A percentile compares a stretch with the other conserved stretches of the same genome.
These are phyloP conservation scores for Phocides pigmalion DNA, from an alignment of 1,140 invertebrate species.

Conservation along the genomic window DNA sequence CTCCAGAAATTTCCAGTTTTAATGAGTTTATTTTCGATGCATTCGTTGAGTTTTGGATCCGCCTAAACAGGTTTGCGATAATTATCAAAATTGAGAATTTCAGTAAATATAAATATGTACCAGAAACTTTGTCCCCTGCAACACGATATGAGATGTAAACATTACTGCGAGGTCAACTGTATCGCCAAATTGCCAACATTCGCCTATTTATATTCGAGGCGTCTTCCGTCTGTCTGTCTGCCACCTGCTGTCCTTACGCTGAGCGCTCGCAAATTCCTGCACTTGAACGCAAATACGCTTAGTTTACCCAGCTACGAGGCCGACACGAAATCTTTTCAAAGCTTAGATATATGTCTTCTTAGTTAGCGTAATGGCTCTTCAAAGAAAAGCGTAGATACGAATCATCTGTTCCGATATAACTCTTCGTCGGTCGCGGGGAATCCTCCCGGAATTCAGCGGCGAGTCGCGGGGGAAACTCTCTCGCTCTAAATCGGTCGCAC, in stretches of 20 bases:
- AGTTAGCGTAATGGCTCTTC: slow-evolving; percentile 44
- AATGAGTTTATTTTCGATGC: background rate
- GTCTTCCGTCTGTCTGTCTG: slow-evolving; percentile 79
- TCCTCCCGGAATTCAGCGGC: slow-evolving; percentile 77
- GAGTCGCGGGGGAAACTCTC: slow-evolving; percentile 69
- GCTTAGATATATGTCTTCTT: slow-evolving; percentile 37
- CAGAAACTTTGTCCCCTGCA: slow-evolving; percentile 51
- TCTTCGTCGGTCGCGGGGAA: slow-evolving; percentile 72
- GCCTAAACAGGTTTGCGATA: background rate
- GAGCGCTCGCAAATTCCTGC: slow-evolving; percentile 39
- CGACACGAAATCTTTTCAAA: slow-evolving; percentile 34
- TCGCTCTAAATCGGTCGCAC: slow-evolving; percentile 77
- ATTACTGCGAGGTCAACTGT: slow-evolving; percentile 69
- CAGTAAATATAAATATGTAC: slow-evolving; percentile 37
- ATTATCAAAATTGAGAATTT: slow-evolving; percentile 30
- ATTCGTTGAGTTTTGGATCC: background rate
- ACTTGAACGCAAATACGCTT: slow-evolving; percentile 39
- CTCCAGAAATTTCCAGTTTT: background rate
- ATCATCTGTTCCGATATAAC: slow-evolving; percentile 72
- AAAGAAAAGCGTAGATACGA: slow-evolving; percentile 57
- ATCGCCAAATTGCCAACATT: slow-evolving; percentile 71
- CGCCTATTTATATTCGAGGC: slow-evolving; percentile 70
- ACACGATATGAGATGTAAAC: slow-evolving; percentile 67
- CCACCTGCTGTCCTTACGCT: slow-evolving; percentile 66
- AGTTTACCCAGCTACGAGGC: slow-evolving; percentile 26